Evolutionary conservation across 2,888 invertebrate genomes (phyloP).

Genomic region (Tiliacea aurago): DNA sequence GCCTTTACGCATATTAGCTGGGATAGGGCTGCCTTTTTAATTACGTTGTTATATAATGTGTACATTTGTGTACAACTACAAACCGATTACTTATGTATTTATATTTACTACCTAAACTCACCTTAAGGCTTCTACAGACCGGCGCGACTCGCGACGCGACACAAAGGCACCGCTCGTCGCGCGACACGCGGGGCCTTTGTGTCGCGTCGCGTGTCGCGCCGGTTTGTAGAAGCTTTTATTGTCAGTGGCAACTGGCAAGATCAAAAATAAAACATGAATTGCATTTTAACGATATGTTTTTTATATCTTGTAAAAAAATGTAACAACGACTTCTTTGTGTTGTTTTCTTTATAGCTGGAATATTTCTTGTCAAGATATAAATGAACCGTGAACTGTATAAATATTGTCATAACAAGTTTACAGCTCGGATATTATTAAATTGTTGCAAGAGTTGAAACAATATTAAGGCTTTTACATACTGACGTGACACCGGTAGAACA

Average conservation of each 20-base stretch:
- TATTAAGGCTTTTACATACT: no score
- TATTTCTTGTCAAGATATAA: slow-evolving; percentile 43
- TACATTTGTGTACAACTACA: no score
- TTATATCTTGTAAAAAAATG: slow-evolving; percentile 32
- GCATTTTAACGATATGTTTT: slow-evolving; percentile 46
- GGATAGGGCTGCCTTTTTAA: slow-evolving; percentile 30
- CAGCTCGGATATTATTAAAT: slow-evolving; percentile 35
- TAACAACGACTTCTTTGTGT: slow-evolving; percentile 22
- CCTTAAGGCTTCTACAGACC: no score
- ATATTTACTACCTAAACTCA: no score
- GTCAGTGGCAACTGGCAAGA: slow-evolving; percentile 25
- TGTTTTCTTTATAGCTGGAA: slow-evolving; percentile 31
- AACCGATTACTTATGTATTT: slow-evolving; percentile 16
- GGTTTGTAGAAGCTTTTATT: no score
- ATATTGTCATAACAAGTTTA: slow-evolving; percentile 49
- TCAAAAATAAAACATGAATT: slow-evolving; percentile 45
- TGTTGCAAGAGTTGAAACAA: slow-evolving; percentile 46
- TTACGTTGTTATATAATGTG: no score
- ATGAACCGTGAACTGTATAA: slow-evolving; percentile 51
- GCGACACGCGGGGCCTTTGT: no score
- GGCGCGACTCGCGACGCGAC: no score
- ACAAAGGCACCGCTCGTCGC: no score
- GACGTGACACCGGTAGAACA: no score
- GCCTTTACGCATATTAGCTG: slow-evolving; percentile 45
- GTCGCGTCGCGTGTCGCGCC: no score